Evolutionary conservation across 2,113 vertebrate genomes (phyloP).

Genomic region (Brachyistius frenatus): DNA sequence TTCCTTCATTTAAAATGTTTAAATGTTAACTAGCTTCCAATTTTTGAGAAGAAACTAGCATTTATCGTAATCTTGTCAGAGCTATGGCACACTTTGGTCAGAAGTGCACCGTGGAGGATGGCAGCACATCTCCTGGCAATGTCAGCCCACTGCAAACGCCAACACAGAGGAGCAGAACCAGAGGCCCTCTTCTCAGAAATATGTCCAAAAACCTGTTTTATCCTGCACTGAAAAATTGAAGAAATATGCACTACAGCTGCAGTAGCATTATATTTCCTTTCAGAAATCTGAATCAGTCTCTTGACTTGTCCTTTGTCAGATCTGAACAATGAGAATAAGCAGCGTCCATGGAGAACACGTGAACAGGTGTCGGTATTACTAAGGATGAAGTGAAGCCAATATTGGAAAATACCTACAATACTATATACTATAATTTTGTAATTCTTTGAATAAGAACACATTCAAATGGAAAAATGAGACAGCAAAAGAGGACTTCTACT

Average conservation of each 20-base stretch:
- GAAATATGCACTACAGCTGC: neutral
- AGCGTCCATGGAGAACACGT: neutral
- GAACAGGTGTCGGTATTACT: slow-evolving; percentile 6
- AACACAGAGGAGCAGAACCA: neutral
- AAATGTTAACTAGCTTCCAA: too few species aligned
- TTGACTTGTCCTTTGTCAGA: neutral
- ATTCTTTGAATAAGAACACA: slow-evolving; percentile 7
- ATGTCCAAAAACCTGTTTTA: too few species aligned
- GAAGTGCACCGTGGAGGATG: too few species aligned
- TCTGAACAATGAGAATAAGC: too few species aligned
- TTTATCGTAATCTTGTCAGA: too few species aligned
- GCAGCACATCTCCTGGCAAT: too few species aligned
- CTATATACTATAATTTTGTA: neutral
- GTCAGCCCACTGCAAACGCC: neutral
- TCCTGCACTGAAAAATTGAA: neutral
- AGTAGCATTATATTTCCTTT: slow-evolving; percentile 2
- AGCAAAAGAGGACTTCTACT: too few species aligned
- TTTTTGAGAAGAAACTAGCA: too few species aligned
- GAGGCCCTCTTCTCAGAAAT: too few species aligned
- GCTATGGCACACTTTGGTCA: too few species aligned
- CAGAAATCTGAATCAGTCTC: neutral
- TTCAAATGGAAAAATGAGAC: too few species aligned
- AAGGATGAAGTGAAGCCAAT: neutral
- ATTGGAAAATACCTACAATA: neutral
- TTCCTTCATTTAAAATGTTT: too few species aligned